These are phyloP conservation scores for Eupithecia vulgata DNA, from an alignment of 2,888 invertebrate genomes.

Conservation along the genomic window DNA sequence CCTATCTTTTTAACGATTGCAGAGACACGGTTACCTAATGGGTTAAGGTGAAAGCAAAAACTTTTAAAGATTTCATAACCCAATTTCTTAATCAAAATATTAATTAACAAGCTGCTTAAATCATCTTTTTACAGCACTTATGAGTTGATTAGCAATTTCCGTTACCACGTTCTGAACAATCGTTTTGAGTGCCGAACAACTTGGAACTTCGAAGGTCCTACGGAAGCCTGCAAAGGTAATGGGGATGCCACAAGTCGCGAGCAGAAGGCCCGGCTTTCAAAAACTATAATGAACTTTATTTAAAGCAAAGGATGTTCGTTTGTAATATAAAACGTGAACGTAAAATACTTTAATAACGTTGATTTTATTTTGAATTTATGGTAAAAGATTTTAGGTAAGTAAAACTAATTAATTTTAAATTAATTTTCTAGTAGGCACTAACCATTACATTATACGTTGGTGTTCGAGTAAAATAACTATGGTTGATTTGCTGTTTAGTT, in stretches of 20 bases:
- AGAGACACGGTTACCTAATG: too few relatives aligned
- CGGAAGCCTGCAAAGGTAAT: conserved; percentile 48
- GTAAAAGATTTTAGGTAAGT: too few relatives aligned
- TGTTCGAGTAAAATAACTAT: too few relatives aligned
- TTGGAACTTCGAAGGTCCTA: conserved; percentile 68
- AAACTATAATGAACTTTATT: neutral
- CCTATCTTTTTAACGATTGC: too few relatives aligned
- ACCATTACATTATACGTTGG: too few relatives aligned
- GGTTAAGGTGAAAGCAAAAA: neutral
- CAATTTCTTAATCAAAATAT: neutral
- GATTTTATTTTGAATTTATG: too few relatives aligned
- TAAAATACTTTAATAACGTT: neutral
- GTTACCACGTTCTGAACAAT: conserved; percentile 54
- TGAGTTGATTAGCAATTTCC: conserved; percentile 48
- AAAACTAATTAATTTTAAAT: too few relatives aligned
- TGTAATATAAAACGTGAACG: neutral
- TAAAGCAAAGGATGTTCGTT: neutral
- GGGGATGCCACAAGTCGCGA: conserved; percentile 49
- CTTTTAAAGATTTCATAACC: neutral
- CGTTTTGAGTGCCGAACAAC: conserved; percentile 57
- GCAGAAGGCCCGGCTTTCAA: conserved; percentile 54
- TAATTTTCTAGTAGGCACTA: too few relatives aligned
- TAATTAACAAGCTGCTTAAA: neutral
- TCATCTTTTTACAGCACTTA: neutral
- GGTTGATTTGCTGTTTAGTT: too few relatives aligned